Conservation (phyloP, 2,113 vertebrate genomes). For the Brienomyrus longianalis region DNA sequence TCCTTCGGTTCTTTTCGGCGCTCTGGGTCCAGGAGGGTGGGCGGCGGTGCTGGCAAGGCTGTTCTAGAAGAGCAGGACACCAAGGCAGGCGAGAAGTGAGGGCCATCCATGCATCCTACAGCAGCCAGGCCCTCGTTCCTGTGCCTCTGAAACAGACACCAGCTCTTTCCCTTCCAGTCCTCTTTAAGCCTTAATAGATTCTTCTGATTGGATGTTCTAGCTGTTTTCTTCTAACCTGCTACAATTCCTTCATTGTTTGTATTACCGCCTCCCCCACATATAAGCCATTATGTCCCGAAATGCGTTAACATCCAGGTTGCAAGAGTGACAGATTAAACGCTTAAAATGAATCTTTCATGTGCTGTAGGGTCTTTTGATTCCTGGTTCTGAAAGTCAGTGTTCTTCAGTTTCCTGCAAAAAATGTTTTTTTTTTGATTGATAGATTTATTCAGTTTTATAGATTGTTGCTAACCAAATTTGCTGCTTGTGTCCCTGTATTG, state of each 20-base stretch:
- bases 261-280: background rate
- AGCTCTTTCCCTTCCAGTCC: background rate
- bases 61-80: background rate
- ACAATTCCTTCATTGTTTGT: background rate
- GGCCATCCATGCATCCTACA: background rate
- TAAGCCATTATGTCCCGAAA: background rate
- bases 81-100: background rate
- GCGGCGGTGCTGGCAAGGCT: background rate
- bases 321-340: background rate
- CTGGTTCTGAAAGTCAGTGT: background rate
- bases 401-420: background rate
- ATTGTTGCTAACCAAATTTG: background rate
- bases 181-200: background rate
- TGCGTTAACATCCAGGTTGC: background rate
- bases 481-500: background rate
- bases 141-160: background rate
- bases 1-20: constrained; percentile 61
- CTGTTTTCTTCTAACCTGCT: background rate
- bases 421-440: background rate
- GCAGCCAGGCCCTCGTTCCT: background rate
- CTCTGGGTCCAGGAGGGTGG: constrained; percentile 49
- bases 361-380: background rate
- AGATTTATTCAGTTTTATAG: background rate
- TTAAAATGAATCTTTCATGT: background rate
- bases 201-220: background rate